These are phyloP conservation scores for Geococcyx californianus DNA, from an alignment of 2,113 vertebrate species.

Conservation along the genomic window DNA sequence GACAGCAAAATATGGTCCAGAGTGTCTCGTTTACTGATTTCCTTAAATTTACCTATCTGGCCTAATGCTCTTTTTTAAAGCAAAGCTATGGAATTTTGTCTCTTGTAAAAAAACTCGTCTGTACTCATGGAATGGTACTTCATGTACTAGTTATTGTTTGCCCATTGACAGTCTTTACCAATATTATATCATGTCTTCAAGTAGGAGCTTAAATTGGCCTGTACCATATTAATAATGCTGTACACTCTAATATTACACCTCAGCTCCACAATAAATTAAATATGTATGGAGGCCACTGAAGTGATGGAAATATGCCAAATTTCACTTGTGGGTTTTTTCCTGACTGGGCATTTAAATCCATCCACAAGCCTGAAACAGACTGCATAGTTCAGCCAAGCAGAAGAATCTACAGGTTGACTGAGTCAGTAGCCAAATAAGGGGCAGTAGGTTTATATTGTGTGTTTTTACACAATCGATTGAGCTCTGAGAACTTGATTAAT, in stretches of 20 bases:
- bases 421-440: not conserved
- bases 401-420: not conserved
- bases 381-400: not conserved
- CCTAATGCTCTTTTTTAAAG: not conserved
- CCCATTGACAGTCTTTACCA: not conserved
- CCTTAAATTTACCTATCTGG: not conserved
- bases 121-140: not conserved
- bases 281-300: not conserved
- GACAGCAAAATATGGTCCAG: conserved; percentile 1
- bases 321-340: not conserved
- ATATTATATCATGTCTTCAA: not conserved
- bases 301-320: not conserved
- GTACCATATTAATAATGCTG: not conserved
- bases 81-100: not conserved
- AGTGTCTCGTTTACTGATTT: conserved; percentile 2
- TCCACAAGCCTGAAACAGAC: not conserved
- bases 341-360: not conserved
- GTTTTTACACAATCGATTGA: not conserved
- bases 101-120: not conserved
- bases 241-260: not conserved
- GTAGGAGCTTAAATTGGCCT: not conserved
- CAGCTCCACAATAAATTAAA: not conserved
- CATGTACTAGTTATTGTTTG: not conserved
- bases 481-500: not conserved
- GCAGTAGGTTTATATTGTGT: not conserved